Percentiles rank a stretch among this genome's conserved stretches.
Evolutionary conservation across 1,140 invertebrate species (phyloP).

Genomic region (Pararge aegeria): DNA sequence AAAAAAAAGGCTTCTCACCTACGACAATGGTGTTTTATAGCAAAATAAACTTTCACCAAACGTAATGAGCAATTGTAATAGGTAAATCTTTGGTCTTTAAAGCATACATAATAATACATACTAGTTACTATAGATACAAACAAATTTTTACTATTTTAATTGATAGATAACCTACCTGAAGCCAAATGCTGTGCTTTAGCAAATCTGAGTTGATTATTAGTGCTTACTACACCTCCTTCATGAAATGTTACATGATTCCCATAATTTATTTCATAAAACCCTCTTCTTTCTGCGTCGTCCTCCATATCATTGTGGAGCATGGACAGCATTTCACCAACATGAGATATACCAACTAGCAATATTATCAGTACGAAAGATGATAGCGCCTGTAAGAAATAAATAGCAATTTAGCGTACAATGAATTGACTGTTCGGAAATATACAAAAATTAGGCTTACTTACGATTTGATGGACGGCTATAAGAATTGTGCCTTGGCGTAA

Average conservation of each 20-base stretch:
- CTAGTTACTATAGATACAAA: too few relatives aligned
- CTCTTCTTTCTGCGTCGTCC: slow-evolving; percentile 65
- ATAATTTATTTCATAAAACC: slow-evolving; percentile 58
- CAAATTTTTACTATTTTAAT: too few relatives aligned
- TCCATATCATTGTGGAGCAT: slow-evolving; percentile 72
- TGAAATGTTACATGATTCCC: slow-evolving; percentile 57
- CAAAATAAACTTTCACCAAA: too few relatives aligned
- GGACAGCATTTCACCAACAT: slow-evolving; percentile 66
- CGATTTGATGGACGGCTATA: slow-evolving; percentile 74
- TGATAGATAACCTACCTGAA: slow-evolving; percentile 47
- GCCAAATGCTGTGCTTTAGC: slow-evolving; percentile 66
- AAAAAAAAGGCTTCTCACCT: too few relatives aligned
- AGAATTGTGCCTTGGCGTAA: slow-evolving; percentile 73
- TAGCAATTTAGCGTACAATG: slow-evolving; percentile 11
- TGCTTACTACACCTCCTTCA: slow-evolving; percentile 62
- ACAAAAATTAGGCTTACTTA: too few relatives aligned
- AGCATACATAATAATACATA: too few relatives aligned
- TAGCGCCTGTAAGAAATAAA: slow-evolving; percentile 56
- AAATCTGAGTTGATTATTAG: slow-evolving; percentile 66
- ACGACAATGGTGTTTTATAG: too few relatives aligned
- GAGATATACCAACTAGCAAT: slow-evolving; percentile 67
- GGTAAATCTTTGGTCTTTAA: too few relatives aligned
- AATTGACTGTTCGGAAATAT: background rate
- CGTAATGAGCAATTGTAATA: too few relatives aligned
- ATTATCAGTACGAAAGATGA: slow-evolving; percentile 69